These are phyloP conservation scores for Falco novaeseelandiae DNA, from an alignment of 2,797 vertebrate genomes.

Conservation along the genomic window DNA sequence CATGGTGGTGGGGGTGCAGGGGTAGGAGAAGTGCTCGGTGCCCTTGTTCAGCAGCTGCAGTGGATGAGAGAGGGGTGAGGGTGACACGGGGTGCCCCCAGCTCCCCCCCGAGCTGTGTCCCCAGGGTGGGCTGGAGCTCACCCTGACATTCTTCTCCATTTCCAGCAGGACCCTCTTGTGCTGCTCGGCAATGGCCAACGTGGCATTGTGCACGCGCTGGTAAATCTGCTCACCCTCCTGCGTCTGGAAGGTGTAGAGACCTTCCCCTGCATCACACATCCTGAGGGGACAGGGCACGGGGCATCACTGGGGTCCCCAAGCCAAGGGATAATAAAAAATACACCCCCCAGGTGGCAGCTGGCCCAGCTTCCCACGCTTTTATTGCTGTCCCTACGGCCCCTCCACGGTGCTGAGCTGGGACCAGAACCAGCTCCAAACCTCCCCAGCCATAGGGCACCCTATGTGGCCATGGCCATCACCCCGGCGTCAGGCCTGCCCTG, in stretches of 20 bases:
- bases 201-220: constrained; percentile 93
- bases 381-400: neutral
- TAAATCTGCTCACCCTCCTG: constrained; percentile 96
- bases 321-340: neutral
- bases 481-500: neutral
- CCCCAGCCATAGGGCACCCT: rapidly evolving
- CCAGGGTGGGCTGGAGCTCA: constrained; percentile 56
- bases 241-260: constrained; percentile 97
- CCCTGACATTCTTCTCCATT: constrained; percentile 93
- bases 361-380: neutral
- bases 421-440: neutral
- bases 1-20: constrained; percentile 91
- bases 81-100: neutral
- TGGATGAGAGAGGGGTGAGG: neutral
- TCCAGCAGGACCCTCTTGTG: constrained; percentile 93
- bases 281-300: constrained; percentile 52
- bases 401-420: neutral
- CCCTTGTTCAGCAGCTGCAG: constrained; percentile 87
- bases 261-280: constrained; percentile 95
- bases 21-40: constrained; percentile 87
- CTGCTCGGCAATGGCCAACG: constrained; percentile 92
- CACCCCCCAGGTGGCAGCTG: neutral
- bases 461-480: neutral
- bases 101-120: neutral
- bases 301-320: neutral